Evolutionary conservation across 2,888 invertebrate genomes (phyloP).

Genomic region (Prosapia bicincta): DNA sequence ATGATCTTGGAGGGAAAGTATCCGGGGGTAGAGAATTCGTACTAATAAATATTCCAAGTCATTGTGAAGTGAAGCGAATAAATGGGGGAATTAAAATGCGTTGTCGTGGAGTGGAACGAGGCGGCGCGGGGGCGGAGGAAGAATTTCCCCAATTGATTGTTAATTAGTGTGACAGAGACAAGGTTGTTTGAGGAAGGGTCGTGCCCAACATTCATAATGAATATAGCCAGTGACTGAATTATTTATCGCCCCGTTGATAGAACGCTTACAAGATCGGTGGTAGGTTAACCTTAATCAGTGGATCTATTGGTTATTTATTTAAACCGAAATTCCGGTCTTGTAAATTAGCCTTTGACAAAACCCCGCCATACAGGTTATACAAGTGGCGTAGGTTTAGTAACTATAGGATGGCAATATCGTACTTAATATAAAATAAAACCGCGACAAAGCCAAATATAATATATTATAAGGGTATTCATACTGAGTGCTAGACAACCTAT

Average conservation of each 20-base stretch:
- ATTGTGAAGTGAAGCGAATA: neutral
- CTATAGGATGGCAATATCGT: too few relatives aligned
- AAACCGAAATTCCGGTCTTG: too few relatives aligned
- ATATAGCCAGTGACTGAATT: neutral
- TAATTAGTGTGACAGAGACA: neutral
- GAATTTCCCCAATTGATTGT: neutral
- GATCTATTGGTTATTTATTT: too few relatives aligned
- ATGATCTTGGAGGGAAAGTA: too few relatives aligned
- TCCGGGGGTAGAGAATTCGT: neutral
- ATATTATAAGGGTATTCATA: too few relatives aligned
- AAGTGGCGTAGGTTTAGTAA: too few relatives aligned
- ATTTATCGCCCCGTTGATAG: neutral
- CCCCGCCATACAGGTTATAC: too few relatives aligned
- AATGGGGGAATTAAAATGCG: constrained; percentile 1
- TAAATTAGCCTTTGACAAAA: too few relatives aligned
- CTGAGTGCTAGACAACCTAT: too few relatives aligned
- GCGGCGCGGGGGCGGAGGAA: neutral
- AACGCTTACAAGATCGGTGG: neutral
- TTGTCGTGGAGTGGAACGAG: neutral
- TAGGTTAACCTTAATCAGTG: too few relatives aligned
- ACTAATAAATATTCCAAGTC: neutral
- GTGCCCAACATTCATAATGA: neutral
- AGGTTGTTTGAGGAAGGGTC: constrained; percentile 2
- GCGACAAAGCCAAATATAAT: too few relatives aligned
- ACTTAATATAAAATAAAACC: too few relatives aligned